Conservation (phyloP, 2,113 vertebrate genomes). For the Varanus salvator region DNA sequence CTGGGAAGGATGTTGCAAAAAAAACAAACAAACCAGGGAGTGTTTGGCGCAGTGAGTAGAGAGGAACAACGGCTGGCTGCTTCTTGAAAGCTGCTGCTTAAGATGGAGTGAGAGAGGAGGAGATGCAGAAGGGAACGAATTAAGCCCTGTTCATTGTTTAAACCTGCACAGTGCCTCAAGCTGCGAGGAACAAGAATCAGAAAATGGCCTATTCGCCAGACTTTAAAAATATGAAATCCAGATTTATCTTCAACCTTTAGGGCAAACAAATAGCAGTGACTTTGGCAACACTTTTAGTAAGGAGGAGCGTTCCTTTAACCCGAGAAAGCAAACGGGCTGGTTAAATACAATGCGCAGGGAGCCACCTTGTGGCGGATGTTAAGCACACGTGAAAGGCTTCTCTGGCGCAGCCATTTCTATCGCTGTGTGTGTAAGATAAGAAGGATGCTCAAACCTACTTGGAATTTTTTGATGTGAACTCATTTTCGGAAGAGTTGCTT, state of each 20-base stretch:
- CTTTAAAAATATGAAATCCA: background rate
- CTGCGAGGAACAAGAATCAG: background rate
- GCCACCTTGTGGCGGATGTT: conserved; percentile 28
- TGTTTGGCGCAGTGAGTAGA: background rate
- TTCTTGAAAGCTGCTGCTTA: background rate
- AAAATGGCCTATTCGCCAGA: background rate
- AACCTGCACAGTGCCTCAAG: background rate
- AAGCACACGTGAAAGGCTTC: background rate
- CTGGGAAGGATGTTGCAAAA: too few species aligned
- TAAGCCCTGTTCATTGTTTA: background rate
- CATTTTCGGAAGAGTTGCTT: background rate
- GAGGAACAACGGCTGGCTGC: background rate
- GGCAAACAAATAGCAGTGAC: background rate
- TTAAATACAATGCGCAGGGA: conserved; percentile 24
- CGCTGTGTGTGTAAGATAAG: background rate
- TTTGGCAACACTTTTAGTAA: background rate
- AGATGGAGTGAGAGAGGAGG: background rate
- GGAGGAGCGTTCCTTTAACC: background rate
- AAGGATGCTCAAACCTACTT: background rate
- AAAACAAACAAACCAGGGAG: too few species aligned
- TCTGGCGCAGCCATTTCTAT: background rate
- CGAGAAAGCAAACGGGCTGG: background rate
- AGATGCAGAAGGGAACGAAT: background rate
- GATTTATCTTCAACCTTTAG: background rate
- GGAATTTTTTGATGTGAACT: background rate